Conservation (phyloP, 2,888 invertebrate genomes). For the Noctua comes region DNA sequence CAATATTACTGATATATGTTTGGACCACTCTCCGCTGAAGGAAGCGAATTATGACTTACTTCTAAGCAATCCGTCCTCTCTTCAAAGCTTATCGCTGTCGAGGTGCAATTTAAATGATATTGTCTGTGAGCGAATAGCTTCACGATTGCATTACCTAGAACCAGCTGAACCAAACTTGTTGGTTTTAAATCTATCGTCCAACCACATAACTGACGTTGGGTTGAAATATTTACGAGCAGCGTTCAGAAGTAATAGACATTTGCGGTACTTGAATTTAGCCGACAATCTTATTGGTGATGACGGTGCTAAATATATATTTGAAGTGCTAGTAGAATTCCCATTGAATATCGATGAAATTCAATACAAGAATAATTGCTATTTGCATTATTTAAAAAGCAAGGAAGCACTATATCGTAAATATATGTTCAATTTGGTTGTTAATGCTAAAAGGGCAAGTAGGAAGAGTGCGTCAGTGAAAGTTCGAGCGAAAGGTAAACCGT, state of each 20-base stretch:
- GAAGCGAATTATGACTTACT: slow-evolving; percentile 73
- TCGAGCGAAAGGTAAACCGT: slow-evolving; percentile 49
- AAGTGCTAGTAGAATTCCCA: slow-evolving; percentile 74
- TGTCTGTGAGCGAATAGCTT: slow-evolving; percentile 71
- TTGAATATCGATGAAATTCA: slow-evolving; percentile 72
- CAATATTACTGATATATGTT: slow-evolving; percentile 73
- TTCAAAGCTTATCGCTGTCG: slow-evolving; percentile 74
- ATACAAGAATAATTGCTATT: slow-evolving; percentile 61
- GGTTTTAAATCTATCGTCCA: slow-evolving; percentile 79
- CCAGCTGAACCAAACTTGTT: slow-evolving; percentile 71
- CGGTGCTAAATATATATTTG: slow-evolving; percentile 74
- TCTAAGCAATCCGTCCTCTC: slow-evolving; percentile 62
- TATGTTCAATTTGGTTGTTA: slow-evolving; percentile 41
- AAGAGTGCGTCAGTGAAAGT: slow-evolving; percentile 44
- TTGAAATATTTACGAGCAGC: slow-evolving; percentile 74
- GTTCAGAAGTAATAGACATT: slow-evolving; percentile 78
- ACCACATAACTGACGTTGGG: slow-evolving; percentile 80
- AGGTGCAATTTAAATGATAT: slow-evolving; percentile 77
- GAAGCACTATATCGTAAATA: slow-evolving; percentile 49
- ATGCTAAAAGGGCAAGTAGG: slow-evolving; percentile 57
- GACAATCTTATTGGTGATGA: slow-evolving; percentile 77
- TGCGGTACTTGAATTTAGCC: slow-evolving; percentile 81
- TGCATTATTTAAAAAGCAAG: slow-evolving; percentile 64
- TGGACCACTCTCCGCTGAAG: slow-evolving; percentile 72
- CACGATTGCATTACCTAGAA: slow-evolving; percentile 63